Evolutionary conservation across 2,888 invertebrate genomes (phyloP).

Genomic region (Busseola fusca): DNA sequence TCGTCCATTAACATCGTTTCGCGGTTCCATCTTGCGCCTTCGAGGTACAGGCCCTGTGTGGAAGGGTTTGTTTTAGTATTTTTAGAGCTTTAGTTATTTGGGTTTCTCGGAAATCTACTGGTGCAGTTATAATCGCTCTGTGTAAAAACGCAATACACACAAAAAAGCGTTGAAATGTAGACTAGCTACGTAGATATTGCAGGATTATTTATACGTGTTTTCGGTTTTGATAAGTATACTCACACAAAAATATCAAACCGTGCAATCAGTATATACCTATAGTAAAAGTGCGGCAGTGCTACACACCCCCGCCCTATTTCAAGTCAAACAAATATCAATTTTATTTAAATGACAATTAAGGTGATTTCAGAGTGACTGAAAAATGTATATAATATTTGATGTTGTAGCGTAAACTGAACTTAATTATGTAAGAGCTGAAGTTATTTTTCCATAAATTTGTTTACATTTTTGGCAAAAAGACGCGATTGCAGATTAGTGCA

Average conservation of each 20-base stretch:
- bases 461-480: too few species aligned
- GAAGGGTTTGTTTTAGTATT: conserved; percentile 6
- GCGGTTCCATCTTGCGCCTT: conserved; percentile 97
- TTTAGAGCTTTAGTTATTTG: background rate
- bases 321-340: too few species aligned
- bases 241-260: background rate
- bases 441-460: too few species aligned
- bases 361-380: too few species aligned
- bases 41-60: conserved; percentile 93
- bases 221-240: background rate
- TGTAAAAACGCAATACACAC: background rate
- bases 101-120: background rate
- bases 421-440: too few species aligned
- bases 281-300: too few species aligned
- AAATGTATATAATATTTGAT: too few species aligned
- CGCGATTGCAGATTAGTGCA: background rate
- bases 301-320: too few species aligned
- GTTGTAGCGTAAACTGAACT: too few species aligned
- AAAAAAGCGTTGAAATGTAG: background rate
- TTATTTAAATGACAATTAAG: too few species aligned
- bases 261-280: conserved; percentile 1
- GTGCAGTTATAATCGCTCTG: background rate
- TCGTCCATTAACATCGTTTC: conserved; percentile 91
- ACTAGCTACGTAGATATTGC: background rate
- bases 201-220: conserved; percentile 3